These are phyloP conservation scores for Callipepla californica DNA, from an alignment of 2,113 vertebrate species.

Conservation along the genomic window DNA sequence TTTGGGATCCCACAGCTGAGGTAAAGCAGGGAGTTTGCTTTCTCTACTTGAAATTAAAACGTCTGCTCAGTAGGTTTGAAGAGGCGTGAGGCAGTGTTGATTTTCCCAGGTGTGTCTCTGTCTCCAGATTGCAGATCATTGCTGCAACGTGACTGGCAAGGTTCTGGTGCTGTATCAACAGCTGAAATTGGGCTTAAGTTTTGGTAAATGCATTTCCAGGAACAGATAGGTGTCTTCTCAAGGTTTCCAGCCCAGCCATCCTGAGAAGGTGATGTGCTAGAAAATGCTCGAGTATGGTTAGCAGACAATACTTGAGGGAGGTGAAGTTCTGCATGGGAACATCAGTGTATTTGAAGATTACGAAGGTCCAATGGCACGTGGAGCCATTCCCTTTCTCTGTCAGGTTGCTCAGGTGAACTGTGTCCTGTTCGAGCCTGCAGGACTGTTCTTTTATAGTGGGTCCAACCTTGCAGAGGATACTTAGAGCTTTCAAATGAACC, in stretches of 20 bases:
- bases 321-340: background rate
- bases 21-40: background rate
- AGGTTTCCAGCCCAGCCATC: background rate
- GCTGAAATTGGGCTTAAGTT: background rate
- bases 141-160: background rate
- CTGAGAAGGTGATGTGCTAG: background rate
- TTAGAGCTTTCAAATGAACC: background rate
- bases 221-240: background rate
- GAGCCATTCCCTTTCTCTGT: background rate
- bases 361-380: background rate
- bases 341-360: background rate
- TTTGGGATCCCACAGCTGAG: background rate
- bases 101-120: background rate
- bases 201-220: background rate
- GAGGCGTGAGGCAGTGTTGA: background rate
- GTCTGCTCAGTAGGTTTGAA: background rate
- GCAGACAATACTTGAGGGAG: background rate
- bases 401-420: background rate
- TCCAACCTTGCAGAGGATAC: background rate
- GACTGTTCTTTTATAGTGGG: fast-evolving
- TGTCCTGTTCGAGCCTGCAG: background rate
- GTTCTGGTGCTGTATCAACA: background rate
- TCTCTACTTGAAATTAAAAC: background rate
- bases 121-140: background rate
- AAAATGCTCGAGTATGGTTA: background rate